Percentiles rank a stretch among this genome's conserved stretches.
Conservation (phyloP, 2,113 vertebrate genomes). For the Empidonax traillii region DNA sequence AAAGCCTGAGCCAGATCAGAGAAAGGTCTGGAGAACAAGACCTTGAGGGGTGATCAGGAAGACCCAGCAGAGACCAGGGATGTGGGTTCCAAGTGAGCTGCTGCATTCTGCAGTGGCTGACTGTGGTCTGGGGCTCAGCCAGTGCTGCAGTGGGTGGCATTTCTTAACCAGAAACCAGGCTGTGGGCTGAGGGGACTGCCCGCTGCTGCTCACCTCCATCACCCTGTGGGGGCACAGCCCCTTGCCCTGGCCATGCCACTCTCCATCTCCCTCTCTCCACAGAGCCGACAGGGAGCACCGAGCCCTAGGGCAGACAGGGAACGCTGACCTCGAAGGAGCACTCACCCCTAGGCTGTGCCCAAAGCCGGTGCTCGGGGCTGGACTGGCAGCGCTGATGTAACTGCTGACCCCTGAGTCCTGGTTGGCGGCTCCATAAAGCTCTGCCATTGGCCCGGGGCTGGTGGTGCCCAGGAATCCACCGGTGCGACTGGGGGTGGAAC, state of each 20-base stretch:
- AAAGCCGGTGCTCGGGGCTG: slow-evolving; percentile 94
- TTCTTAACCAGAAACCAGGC: not conserved
- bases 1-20: not conserved
- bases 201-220: not conserved
- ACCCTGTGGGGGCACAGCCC: rapidly evolving
- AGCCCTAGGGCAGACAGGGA: not conserved
- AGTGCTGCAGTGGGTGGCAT: not conserved
- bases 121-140: not conserved
- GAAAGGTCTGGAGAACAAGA: not conserved
- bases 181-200: not conserved
- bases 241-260: not conserved
- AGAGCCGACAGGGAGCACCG: not conserved
- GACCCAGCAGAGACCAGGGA: not conserved
- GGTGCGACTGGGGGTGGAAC: slow-evolving; percentile 91
- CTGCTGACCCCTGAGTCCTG: slow-evolving; percentile 98
- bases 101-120: rapidly evolving
- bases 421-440: slow-evolving; percentile 92
- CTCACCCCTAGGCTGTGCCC: slow-evolving; percentile 97
- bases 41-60: not conserved
- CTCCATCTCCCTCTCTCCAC: not conserved
- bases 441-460: slow-evolving; percentile 97
- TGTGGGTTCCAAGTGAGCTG: not conserved
- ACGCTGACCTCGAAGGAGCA: not conserved
- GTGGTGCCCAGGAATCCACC: slow-evolving; percentile 97
- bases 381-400: slow-evolving; percentile 98